Evolutionary conservation across 2,888 invertebrate genomes (phyloP), one percentile per base, ranked within the genome.

Genomic region (Erebia ligea): DNA sequence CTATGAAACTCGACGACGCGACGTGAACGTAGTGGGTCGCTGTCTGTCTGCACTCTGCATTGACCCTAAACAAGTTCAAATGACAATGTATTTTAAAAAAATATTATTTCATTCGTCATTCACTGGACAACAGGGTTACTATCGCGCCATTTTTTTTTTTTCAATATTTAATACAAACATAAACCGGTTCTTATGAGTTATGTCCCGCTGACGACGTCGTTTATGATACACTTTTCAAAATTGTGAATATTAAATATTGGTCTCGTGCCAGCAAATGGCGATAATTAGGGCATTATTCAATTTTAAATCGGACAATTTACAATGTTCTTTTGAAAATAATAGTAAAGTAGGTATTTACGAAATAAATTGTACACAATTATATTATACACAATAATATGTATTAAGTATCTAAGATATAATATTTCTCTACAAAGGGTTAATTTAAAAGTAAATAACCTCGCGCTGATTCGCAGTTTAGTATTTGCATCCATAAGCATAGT

Each of bases 121-220:
- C 45, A 79, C 78, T 76, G 79, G 79, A 82, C 86, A 84, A 85
- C 82, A 89, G 90, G 89, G 90, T 84, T 82, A 82, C 80, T 82
- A 80, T 76, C 80, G 79, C 75, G 76, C 80, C 82, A 82, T 87
- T 86, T n/a, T n/a, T 84, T 86, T 83, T 83, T 56, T 83, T 83
- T 57, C 68, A 66, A 78, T 73, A 76, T 76, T 74, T 75, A 76
- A 82, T 82, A 79, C 77, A 76, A 77, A 77, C 84, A 56, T 84
- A 81, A 80, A 87, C 88, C 84, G 84, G 87, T 77, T 78, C 77
- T 82, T 73, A 65, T 75, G 76, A 77, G 78, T 79, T 79, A 78
- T 76, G 73, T 70, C 76, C 57, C 67, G 65, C 66, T 82, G 84
- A 86, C 86, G 84, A 86, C 86, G 83, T 79, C 80, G 77, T 85